Base-by-base conservation (phyloP, 2,113 vertebrate genomes). In the Tragulus kanchil region DNA sequence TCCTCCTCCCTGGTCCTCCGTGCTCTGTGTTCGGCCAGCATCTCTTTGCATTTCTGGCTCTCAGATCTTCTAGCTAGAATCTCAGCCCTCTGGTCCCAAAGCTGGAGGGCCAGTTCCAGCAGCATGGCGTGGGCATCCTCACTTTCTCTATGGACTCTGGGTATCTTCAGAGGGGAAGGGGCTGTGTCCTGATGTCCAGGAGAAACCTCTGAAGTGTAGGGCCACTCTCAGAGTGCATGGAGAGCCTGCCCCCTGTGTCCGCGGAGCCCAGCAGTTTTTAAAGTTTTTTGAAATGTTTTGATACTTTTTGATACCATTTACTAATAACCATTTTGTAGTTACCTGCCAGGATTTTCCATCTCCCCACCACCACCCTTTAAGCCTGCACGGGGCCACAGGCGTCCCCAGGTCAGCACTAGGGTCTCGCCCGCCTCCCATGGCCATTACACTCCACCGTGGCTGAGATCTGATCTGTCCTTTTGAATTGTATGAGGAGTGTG, bases 271-370 rank as follows among this genome's bases (percentile, higher is more conserved):
- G 81, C 61, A 94, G 69, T 95, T 98, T 98, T 97, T 98, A 97
- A 95, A 67, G 81, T 97, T 98, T 95, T 98, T 98, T 96, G 87
- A 95, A 97, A 97, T 95, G 84, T 95, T 98, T 99, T 98, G 98
- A 45, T 98, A 98, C 98, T 96, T 98, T 98, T 98, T 98, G 97
- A 97, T 85, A 79, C 96, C 14, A 96, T 98, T 99, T 98, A 97
- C 97, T 98, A 98, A 98, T 85, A 78, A 93, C 95, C 42, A 0
- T 98, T 98, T 97, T 98, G 93, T 97, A 3, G 95, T 96, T 97
- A 93, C 96, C 97, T 79, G 1, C 50, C 4, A 1, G 73, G 45
- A 4, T 13, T 94, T 86, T 85, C 87, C 58, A 25, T 69, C 54
- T 62, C 31, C 25, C 10, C 54, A 73, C 69, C 42, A 45, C 15